Conservation (phyloP, 2,888 invertebrate genomes). For the Lycaena phlaeas region DNA sequence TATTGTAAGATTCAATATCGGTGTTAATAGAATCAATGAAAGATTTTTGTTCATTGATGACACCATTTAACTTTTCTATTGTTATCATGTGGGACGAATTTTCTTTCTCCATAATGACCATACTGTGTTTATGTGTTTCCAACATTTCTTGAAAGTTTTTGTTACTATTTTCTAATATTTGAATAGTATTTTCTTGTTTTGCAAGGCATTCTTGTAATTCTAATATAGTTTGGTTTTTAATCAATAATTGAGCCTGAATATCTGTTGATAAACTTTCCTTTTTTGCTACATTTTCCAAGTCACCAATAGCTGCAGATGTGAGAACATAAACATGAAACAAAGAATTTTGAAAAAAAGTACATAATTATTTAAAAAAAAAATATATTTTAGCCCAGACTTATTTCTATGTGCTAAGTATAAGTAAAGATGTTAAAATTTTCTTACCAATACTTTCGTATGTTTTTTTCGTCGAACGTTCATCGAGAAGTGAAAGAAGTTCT, state of each 20-base stretch:
- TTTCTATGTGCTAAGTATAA: no score
- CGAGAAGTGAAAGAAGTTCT: conserved; percentile 62
- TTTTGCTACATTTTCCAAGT: conserved; percentile 15
- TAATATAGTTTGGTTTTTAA: conserved; percentile 33
- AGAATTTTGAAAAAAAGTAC: neutral
- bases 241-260: conserved; percentile 33
- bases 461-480: conserved; percentile 38
- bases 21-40: conserved; percentile 31
- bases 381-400: no score
- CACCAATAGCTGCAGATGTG: neutral
- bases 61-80: conserved; percentile 39
- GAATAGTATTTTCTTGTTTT: conserved; percentile 35
- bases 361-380: neutral
- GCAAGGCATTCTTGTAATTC: conserved; percentile 39
- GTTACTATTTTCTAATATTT: conserved; percentile 36
- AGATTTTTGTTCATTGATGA: conserved; percentile 39
- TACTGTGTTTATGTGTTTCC: conserved; percentile 32
- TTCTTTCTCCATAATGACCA: conserved; percentile 35
- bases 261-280: conserved; percentile 23
- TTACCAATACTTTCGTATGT: conserved; percentile 14
- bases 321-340: no score
- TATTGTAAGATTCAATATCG: conserved; percentile 44
- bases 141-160: conserved; percentile 33
- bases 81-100: conserved; percentile 38
- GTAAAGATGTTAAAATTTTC: neutral